phyloP scores from a whole-genome alignment of 2,113 vertebrate species.

The Oncorhynchus gorbuscha region DNA sequence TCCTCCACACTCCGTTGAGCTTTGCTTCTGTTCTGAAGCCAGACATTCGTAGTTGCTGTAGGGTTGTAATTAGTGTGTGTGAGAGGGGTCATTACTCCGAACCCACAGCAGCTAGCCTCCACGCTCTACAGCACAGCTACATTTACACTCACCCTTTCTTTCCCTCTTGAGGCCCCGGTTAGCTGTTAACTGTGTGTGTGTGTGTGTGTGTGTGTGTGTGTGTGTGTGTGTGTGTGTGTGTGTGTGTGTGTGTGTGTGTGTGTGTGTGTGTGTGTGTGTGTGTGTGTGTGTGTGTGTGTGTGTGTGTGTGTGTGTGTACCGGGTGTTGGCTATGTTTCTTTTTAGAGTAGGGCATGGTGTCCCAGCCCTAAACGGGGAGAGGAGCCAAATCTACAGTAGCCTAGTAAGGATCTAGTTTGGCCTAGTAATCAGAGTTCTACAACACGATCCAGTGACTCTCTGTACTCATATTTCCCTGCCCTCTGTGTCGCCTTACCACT shows the following conservation, averaged over 20 bases:
- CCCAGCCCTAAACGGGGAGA: too few species aligned
- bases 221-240: neutral
- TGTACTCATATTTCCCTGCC: too few species aligned
- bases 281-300: neutral
- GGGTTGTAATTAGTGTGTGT: conserved; percentile 63
- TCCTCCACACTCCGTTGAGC: neutral
- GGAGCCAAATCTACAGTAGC: too few species aligned
- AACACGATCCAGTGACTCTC: too few species aligned
- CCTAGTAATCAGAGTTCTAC: too few species aligned
- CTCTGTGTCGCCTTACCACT: too few species aligned
- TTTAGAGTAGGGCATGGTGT: too few species aligned
- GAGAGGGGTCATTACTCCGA: conserved; percentile 58
- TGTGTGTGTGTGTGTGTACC: neutral
- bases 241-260: neutral
- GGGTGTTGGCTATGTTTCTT: neutral
- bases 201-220: neutral
- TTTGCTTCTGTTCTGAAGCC: conserved; percentile 10
- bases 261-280: neutral
- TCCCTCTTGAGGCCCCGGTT: neutral
- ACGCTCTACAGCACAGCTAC: conserved; percentile 55
- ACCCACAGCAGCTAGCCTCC: conserved; percentile 42
- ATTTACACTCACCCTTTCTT: conserved; percentile 33
- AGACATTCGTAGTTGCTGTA: conserved; percentile 23
- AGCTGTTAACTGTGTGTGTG: neutral
- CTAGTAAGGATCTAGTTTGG: too few species aligned